phyloP scores from a whole-genome alignment of 2,113 vertebrate species.

The Gobius niger region DNA sequence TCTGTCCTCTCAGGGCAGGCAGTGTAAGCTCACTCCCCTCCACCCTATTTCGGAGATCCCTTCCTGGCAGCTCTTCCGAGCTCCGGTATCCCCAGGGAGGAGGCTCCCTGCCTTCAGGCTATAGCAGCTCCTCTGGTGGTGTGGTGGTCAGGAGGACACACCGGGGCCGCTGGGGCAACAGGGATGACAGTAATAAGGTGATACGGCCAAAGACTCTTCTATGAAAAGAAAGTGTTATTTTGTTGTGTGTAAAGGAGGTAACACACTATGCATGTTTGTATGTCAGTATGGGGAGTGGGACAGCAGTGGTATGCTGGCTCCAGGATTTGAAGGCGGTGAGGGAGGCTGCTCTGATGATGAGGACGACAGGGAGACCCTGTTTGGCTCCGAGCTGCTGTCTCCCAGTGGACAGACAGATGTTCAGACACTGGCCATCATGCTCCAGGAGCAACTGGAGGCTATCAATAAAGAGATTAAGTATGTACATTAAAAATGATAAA shows the following conservation, averaged over 20 bases:
- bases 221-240: background rate
- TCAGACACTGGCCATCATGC: conserved; percentile 91
- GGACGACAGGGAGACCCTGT: conserved; percentile 85
- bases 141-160: conserved; percentile 81
- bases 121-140: conserved; percentile 79
- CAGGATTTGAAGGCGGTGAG: conserved; percentile 83
- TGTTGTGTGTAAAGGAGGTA: background rate
- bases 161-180: conserved; percentile 84
- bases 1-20: conserved; percentile 59
- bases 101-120: conserved; percentile 81
- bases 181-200: conserved; percentile 86
- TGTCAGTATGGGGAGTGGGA: conserved; percentile 87
- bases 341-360: conserved; percentile 85
- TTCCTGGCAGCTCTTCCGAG: conserved; percentile 89
- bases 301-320: conserved; percentile 73
- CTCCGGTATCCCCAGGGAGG: conserved; percentile 87
- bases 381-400: conserved; percentile 87
- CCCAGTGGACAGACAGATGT: conserved; percentile 92
- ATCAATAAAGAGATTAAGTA: conserved; percentile 96
- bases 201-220: background rate
- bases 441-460: conserved; percentile 92
- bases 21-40: conserved; percentile 74
- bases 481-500: conserved; percentile 26
- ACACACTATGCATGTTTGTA: background rate
- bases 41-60: conserved; percentile 80